Evolutionary conservation across 2,888 invertebrate genomes (phyloP).

Genomic region (Lycaena phlaeas): DNA sequence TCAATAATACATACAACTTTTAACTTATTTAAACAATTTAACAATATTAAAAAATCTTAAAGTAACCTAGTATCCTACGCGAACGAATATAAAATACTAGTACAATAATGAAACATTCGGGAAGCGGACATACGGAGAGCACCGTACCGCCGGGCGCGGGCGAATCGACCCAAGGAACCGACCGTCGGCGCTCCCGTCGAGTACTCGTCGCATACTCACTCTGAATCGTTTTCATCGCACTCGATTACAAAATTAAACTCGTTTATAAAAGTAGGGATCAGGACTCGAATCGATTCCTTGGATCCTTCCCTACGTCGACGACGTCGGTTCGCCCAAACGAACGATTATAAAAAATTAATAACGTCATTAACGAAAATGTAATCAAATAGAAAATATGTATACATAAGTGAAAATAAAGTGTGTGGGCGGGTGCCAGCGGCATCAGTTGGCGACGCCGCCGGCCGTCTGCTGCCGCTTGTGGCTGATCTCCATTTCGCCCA

Average conservation of each 20-base stretch:
- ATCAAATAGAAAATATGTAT: constrained; percentile 68
- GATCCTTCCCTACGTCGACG: constrained; percentile 9
- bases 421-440: constrained; percentile 68
- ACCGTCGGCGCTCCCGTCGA: not conserved
- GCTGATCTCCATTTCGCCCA: constrained; percentile 90
- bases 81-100: constrained; percentile 55
- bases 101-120: constrained; percentile 42
- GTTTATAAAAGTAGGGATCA: not conserved
- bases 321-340: constrained; percentile 33
- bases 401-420: constrained; percentile 62
- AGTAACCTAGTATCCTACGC: constrained; percentile 63
- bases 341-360: constrained; percentile 60
- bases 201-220: not conserved
- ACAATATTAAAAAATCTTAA: constrained; percentile 66
- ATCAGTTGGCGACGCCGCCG: constrained; percentile 48
- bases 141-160: constrained; percentile 17
- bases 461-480: constrained; percentile 62
- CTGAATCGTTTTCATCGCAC: not conserved
- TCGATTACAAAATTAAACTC: constrained; percentile 1
- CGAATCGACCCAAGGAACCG: constrained; percentile 5
- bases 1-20: constrained; percentile 65
- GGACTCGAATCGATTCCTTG: constrained; percentile 3
- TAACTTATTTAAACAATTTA: constrained; percentile 69
- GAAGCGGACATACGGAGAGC: constrained; percentile 18
- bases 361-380: constrained; percentile 68